Percentiles rank a stretch among this genome's conserved stretches.
Conservation (phyloP, 2,888 invertebrate species). For the Thereva unica region DNA sequence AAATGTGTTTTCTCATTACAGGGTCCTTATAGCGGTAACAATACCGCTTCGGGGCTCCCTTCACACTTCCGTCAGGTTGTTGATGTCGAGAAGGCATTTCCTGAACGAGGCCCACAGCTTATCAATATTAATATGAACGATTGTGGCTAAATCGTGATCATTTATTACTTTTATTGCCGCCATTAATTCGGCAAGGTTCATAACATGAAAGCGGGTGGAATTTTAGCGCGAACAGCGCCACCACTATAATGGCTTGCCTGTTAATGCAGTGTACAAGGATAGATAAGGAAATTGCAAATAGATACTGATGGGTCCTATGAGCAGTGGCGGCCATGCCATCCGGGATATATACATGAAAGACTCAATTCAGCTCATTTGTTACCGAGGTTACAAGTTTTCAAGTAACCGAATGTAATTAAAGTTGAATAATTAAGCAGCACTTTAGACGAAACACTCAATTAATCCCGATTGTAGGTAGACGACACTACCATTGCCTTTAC, state of each 20-base stretch:
- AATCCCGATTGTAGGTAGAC: constrained; percentile 5
- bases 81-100: constrained; percentile 21
- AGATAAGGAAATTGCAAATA: no score
- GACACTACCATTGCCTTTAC: neutral
- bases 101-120: constrained; percentile 22
- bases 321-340: no score
- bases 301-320: no score
- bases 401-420: constrained; percentile 22
- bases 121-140: constrained; percentile 40
- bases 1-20: constrained; percentile 35
- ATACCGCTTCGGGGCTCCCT: constrained; percentile 7
- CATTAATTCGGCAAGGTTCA: constrained; percentile 34
- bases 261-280: no score
- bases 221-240: neutral
- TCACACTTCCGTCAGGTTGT: constrained; percentile 2
- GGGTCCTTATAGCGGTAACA: constrained; percentile 13
- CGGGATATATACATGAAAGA: no score
- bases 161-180: constrained; percentile 39
- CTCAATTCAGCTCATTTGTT: neutral
- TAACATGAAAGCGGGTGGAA: constrained; percentile 6
- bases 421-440: constrained; percentile 18
- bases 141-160: constrained; percentile 40
- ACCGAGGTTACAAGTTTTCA: neutral
- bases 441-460: constrained; percentile 19
- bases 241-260: no score